Conservation (phyloP, 2,113 vertebrate genomes). For the Mola mola region DNA sequence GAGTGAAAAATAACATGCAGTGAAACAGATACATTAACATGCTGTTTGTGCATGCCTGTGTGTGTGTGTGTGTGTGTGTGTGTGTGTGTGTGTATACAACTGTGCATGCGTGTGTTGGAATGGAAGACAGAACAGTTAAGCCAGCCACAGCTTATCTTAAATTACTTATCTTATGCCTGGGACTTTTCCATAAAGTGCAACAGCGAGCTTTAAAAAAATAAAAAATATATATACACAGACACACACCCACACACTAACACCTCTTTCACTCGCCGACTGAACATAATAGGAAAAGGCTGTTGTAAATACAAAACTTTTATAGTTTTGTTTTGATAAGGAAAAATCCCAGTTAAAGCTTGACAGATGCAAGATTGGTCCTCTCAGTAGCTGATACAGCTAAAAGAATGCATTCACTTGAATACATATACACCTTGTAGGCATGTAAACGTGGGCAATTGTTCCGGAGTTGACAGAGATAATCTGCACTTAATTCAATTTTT, state of each 20-base stretch:
- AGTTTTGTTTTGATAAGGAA: conserved; percentile 36
- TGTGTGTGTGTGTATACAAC: conserved; percentile 1
- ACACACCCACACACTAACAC: conserved; percentile 4
- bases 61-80: conserved; percentile 12
- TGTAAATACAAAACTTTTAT: conserved; percentile 44
- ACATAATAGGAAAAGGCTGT: conserved; percentile 39
- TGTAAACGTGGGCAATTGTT: neutral
- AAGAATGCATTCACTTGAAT: neutral
- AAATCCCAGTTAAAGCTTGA: conserved; percentile 7
- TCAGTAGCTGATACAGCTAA: neutral
- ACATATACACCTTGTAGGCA: neutral
- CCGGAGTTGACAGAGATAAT: neutral
- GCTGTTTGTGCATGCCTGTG: conserved; percentile 28
- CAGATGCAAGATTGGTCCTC: conserved; percentile 11
- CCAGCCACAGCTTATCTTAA: conserved; percentile 67
- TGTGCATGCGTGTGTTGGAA: conserved; percentile 27
- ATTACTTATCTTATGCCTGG: conserved; percentile 70
- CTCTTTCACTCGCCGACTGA: conserved; percentile 29
- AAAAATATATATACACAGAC: conserved; percentile 26
- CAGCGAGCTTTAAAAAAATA: too few species aligned
- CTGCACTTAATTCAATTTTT: too few species aligned
- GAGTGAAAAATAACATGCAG: conserved; percentile 79
- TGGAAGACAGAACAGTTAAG: conserved; percentile 59
- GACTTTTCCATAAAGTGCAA: conserved; percentile 53
- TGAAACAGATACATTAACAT: conserved; percentile 79